These are phyloP conservation scores for Microctenopoma steveboyesi DNA, from an alignment of 2,797 vertebrate genomes.

Conservation along the genomic window DNA sequence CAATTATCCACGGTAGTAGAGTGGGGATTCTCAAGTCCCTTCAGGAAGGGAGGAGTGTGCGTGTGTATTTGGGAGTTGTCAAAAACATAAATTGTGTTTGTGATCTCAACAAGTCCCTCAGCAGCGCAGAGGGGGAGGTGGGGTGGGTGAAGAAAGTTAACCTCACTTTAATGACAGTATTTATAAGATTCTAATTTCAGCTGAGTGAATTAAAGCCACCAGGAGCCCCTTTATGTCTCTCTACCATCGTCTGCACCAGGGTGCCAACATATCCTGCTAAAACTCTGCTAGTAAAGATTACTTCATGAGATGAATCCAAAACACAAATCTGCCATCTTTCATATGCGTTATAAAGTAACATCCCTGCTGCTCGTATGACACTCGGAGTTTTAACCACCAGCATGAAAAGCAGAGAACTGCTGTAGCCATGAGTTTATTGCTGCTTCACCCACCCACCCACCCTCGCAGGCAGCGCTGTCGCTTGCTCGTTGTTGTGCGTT, in stretches of 20 bases:
- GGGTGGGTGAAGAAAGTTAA: slow-evolving; percentile 59
- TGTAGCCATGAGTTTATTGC: slow-evolving; percentile 59
- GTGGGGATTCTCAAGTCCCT: slow-evolving; percentile 78
- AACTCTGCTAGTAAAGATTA: background rate
- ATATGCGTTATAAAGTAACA: slow-evolving; percentile 23
- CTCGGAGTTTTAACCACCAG: slow-evolving; percentile 38
- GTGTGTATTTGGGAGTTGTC: slow-evolving; percentile 54
- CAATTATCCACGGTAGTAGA: slow-evolving; percentile 87
- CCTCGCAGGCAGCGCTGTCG: slow-evolving; percentile 33
- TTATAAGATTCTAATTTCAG: slow-evolving; percentile 70
- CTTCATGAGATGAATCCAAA: background rate
- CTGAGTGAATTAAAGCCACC: slow-evolving; percentile 52
- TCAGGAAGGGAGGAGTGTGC: slow-evolving; percentile 43
- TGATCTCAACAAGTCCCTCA: slow-evolving; percentile 70
- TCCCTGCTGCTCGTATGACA: slow-evolving; percentile 28
- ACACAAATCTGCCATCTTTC: slow-evolving; percentile 24
- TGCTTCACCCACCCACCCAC: slow-evolving; percentile 39
- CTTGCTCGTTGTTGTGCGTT: slow-evolving; percentile 45
- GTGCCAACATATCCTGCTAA: background rate
- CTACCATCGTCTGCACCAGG: slow-evolving; percentile 2
- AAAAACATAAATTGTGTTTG: slow-evolving; percentile 81
- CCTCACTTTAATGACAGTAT: slow-evolving; percentile 72
- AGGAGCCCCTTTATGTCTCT: slow-evolving; percentile 38
- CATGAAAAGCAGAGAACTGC: slow-evolving; percentile 51
- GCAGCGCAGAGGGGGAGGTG: slow-evolving; percentile 40